Base-by-base conservation (phyloP, 37 sponge, comb jelly and placozoan genomes). In the Bolinopsis microptera region DNA sequence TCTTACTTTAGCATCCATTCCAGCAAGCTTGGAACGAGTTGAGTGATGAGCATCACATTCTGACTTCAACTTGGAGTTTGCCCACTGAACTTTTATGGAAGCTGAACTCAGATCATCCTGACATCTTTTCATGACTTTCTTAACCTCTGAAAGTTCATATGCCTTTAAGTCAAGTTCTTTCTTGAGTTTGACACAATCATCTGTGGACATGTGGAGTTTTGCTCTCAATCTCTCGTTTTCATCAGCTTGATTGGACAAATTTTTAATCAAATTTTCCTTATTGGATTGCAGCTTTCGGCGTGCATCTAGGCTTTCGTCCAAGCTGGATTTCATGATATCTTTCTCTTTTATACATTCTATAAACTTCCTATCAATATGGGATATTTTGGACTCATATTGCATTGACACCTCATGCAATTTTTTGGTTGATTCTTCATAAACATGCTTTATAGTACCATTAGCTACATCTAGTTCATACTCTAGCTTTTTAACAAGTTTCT, bases 401-500 rank as follows among this genome's bases (percentile, higher is more conserved):
- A 41, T 86, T 41, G 90, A 41, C 28, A 86, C 90, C 2, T 86
- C 90, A 86, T 41, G 61, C 1, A 86, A 24, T 41, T 38, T 86
- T 25, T 41, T 86, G 2, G 90, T 33, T 39, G 61, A 41, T 41
- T 86, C 90, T 25, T 86, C 90, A 86, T 86, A 86, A 0, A 86
- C 90, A 41, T 86, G 90, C 30, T 86, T 86, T 28, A 86, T 86
- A 1, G 90, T 86, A 5, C 90, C 90, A 41, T 86, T 86, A 41
- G 90, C 90, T 1, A 86, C 90, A 41, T 86, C 90, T n/a, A 86
- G 22, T 24, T 86, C 90, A 40, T 86, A 86, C 28, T 86, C 90
- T 28, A 86, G 30, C 26, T 86, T 86, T 25, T 86, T 86, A 26
- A 86, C 61, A 18, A 39, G 41, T n/a, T 23, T 41, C 61, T 24